Base-by-base conservation (phyloP, 2,113 vertebrate species). In the Amblyornis subalaris region DNA sequence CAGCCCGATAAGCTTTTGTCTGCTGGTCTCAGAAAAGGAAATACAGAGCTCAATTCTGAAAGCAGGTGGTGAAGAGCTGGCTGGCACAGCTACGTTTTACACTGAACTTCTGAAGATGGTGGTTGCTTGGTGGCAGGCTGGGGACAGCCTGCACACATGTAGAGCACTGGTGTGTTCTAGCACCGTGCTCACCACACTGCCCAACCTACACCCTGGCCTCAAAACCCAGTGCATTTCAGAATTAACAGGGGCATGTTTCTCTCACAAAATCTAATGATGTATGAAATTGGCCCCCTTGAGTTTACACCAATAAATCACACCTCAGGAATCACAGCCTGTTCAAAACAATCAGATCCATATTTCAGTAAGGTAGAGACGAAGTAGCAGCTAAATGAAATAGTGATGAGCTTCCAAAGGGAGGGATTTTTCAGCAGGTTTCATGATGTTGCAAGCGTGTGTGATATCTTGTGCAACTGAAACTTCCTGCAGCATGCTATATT, bases 281-380 rank as follows among this genome's bases (percentile, higher is more conserved):
- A 31, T 50, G 71, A 83, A 94, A 86, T 70, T 79, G 25, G 24
- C 18, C 70, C 36, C 45, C 40, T 45, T 25, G 73, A 88, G 40
- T 64, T 90, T 76, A 40, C n/a, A 78, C n/a, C 66, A 61, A 45
- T 84, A 92, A 92, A 85, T 86, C 72, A 47, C 47, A 73, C 35
- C 50, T 87, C 79, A 82, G 69, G 65, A 81, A 47, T 81, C 53
- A 71, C 57, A 84, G 75, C 29, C 45, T 76, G 45, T 29, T 86
- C 57, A 83, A 74, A 89, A 73, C 47, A 85, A 0, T n/a, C 71
- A 62, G 60, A 57, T 58, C 36, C 53, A 6, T 78, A 72, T 70
- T 95, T 89, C 47, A 60, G 21, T 83, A 66, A 66, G 16, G 62
- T 64, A 71, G 54, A 83, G 40, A 40, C 0, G 0, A 44, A 36